These are phyloP conservation scores for Hermetia illucens DNA, from an alignment of 1,140 invertebrate genomes.

Conservation along the genomic window DNA sequence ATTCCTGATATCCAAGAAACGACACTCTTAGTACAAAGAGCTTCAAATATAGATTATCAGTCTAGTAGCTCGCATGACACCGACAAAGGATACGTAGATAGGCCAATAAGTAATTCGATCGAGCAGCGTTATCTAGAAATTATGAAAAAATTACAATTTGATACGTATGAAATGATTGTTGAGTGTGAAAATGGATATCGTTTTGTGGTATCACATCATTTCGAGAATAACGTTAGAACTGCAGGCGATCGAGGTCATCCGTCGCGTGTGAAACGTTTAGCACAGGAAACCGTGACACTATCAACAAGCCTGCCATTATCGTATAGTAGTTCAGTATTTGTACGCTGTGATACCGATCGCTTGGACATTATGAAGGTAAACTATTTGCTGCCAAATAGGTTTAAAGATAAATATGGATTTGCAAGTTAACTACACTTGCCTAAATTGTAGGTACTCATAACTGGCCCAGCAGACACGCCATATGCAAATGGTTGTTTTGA, in stretches of 20 bases:
- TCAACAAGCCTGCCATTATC: constrained; percentile 86
- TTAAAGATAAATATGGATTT: constrained; percentile 1
- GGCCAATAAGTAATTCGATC: constrained; percentile 35
- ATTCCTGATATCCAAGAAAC: constrained; percentile 83
- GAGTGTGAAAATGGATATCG: constrained; percentile 58
- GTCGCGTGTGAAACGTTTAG: constrained; percentile 76
- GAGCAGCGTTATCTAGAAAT: constrained; percentile 68
- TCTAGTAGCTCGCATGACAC: too few species aligned
- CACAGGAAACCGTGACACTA: constrained; percentile 92
- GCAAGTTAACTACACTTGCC: constrained; percentile 7
- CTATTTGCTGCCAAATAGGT: neutral
- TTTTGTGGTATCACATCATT: constrained; percentile 82
- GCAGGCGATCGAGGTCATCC: constrained; percentile 73
- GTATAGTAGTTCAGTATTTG: constrained; percentile 89
- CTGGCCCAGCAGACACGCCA: constrained; percentile 76
- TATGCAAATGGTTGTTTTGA: constrained; percentile 83
- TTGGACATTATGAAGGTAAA: constrained; percentile 87
- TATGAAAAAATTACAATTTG: constrained; percentile 82
- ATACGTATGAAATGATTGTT: constrained; percentile 81
- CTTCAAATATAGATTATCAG: constrained; percentile 39
- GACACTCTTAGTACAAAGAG: constrained; percentile 56
- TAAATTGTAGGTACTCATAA: constrained; percentile 77
- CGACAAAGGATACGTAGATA: constrained; percentile 33
- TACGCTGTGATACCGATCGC: constrained; percentile 85
- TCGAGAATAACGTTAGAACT: constrained; percentile 75